Conservation (phyloP, 2,113 vertebrate genomes). For the Menura novaehollandiae region DNA sequence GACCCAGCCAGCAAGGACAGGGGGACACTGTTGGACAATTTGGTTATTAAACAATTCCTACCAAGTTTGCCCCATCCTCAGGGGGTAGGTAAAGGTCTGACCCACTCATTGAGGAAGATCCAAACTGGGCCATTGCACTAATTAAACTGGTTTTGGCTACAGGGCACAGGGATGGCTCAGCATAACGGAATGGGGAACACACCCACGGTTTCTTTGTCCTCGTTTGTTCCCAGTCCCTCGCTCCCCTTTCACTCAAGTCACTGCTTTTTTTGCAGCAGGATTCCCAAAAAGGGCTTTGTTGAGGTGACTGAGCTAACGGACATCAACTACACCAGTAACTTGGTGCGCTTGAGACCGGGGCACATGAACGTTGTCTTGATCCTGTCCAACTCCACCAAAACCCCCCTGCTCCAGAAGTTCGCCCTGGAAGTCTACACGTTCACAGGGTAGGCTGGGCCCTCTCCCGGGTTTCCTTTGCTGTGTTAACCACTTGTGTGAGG, state of each 20-base stretch:
- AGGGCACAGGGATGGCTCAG: not conserved
- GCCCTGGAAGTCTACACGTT: constrained; percentile 95
- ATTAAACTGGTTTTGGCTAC: not conserved
- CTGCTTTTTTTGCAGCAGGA: constrained; percentile 63
- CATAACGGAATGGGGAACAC: fast-evolving
- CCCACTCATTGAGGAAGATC: not conserved
- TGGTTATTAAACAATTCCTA: not conserved
- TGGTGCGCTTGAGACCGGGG: constrained; percentile 91
- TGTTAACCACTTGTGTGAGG: not conserved
- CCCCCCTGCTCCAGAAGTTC: constrained; percentile 91
- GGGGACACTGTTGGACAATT: not conserved
- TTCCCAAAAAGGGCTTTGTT: constrained; percentile 92
- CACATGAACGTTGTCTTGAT: constrained; percentile 97
- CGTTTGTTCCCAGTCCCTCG: fast-evolving
- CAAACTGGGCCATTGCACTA: not conserved
- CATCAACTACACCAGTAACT: constrained; percentile 92
- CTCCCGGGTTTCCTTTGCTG: not conserved
- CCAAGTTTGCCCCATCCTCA: not conserved
- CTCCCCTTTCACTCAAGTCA: not conserved
- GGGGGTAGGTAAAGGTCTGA: not conserved
- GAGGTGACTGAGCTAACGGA: constrained; percentile 95
- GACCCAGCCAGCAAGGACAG: not conserved
- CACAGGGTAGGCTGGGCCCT: constrained; percentile 79
- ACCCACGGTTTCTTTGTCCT: not conserved
- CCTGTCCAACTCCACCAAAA: constrained; percentile 89